Conservation (phyloP, 2,797 vertebrate genomes). For the Tamandua tetradactyla region DNA sequence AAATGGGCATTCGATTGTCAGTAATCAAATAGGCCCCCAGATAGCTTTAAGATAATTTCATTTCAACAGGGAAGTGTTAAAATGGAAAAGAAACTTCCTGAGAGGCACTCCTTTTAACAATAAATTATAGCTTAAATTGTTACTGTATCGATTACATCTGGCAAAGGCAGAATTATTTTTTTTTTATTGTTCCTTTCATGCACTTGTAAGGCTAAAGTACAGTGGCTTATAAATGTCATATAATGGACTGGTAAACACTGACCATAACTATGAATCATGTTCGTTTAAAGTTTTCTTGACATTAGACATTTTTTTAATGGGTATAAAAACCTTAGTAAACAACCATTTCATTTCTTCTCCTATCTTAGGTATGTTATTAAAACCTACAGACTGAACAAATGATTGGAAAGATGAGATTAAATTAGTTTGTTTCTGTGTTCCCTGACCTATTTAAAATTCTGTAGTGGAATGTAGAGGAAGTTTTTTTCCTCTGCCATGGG, state of each 20-base stretch:
- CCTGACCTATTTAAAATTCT: not conserved
- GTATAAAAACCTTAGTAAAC: constrained; percentile 63
- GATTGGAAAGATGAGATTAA: not conserved
- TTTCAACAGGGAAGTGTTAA: constrained; percentile 49
- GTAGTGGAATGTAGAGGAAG: not conserved
- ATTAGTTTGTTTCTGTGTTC: not conserved
- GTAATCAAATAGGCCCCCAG: not conserved
- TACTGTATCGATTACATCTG: not conserved
- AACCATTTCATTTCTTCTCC: constrained; percentile 41
- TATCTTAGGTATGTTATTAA: not conserved
- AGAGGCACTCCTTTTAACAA: constrained; percentile 69
- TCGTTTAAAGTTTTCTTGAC: constrained; percentile 68
- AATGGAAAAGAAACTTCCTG: constrained; percentile 65
- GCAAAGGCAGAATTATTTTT: not conserved
- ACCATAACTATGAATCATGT: constrained; percentile 51
- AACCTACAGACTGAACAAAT: not conserved
- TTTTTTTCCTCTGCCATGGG: not conserved
- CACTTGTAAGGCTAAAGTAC: constrained; percentile 28
- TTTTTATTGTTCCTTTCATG: constrained; percentile 54
- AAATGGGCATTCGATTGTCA: constrained; percentile 56
- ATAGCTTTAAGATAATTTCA: constrained; percentile 3
- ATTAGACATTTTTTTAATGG: constrained; percentile 61
- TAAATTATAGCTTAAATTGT: constrained; percentile 64
- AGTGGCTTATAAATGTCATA: constrained; percentile 62
- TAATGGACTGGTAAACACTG: constrained; percentile 57